phyloP scores from a whole-genome alignment of 2,888 invertebrate genomes.

The Electrophaes corylata region DNA sequence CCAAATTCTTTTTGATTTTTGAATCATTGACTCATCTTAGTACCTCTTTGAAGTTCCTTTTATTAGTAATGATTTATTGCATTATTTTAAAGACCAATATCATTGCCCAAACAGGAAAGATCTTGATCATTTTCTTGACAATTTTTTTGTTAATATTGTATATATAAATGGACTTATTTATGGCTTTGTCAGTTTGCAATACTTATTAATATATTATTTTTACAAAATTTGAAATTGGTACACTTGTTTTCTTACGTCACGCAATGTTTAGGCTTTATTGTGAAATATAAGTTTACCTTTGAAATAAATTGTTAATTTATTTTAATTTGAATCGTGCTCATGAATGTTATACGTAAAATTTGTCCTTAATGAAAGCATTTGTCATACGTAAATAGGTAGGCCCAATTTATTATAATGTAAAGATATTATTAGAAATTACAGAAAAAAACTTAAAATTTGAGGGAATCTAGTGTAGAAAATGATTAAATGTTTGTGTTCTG shows the following conservation, averaged over 20 bases:
- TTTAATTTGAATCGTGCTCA: conserved; percentile 73
- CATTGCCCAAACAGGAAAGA: conserved; percentile 61
- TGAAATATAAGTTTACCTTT: conserved; percentile 58
- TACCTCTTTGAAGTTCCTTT: conserved; percentile 68
- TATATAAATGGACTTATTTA: conserved; percentile 67
- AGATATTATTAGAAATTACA: conserved; percentile 74
- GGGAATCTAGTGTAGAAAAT: conserved; percentile 74
- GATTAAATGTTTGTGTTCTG: conserved; percentile 81
- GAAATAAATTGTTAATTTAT: conserved; percentile 67
- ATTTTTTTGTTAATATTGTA: conserved; percentile 72
- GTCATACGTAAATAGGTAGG: conserved; percentile 83
- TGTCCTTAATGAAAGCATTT: conserved; percentile 74
- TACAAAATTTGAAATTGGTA: conserved; percentile 54
- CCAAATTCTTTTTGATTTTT: conserved; percentile 71
- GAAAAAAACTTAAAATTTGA: conserved; percentile 76
- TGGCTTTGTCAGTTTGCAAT: conserved; percentile 50
- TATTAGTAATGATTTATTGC: conserved; percentile 48
- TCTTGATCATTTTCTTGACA: conserved; percentile 62
- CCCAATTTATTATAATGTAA: conserved; percentile 82
- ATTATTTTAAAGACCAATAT: conserved; percentile 47
- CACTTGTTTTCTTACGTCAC: conserved; percentile 66
- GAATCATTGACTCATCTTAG: conserved; percentile 57
- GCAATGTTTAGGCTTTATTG: conserved; percentile 55
- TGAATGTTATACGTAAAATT: conserved; percentile 76
- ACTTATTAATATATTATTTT: conserved; percentile 42